Conservation (phyloP, 2,797 vertebrate genomes). For the Takifugu rubripes region DNA sequence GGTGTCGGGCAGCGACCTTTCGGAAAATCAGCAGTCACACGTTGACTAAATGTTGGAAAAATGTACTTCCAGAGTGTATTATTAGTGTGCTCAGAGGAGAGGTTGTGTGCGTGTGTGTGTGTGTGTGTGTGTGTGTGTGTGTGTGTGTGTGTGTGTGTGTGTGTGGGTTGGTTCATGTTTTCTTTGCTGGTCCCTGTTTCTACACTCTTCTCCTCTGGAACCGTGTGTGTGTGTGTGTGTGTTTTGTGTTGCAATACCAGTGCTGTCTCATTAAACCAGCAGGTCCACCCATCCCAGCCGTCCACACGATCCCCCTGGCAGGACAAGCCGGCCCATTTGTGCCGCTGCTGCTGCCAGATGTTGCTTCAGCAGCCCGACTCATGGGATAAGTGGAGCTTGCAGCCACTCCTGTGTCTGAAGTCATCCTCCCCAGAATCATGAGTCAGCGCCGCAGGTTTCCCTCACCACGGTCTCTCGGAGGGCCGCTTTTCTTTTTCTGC, state of each 20-base stretch:
- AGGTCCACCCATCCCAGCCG: slow-evolving; percentile 37
- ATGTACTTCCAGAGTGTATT: no score
- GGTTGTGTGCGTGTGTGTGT: no score
- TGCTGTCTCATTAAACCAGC: slow-evolving; percentile 41
- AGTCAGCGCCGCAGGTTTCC: no score
- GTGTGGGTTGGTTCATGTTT: neutral
- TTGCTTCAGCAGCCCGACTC: slow-evolving; percentile 29
- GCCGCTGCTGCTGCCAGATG: slow-evolving; percentile 41
- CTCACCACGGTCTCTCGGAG: no score
- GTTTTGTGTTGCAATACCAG: slow-evolving; percentile 29
- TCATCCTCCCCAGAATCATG: slow-evolving; percentile 6
- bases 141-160: neutral
- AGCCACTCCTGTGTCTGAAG: slow-evolving; percentile 12
- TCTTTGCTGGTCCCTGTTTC: no score
- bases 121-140: no score
- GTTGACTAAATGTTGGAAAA: no score
- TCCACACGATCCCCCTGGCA: slow-evolving; percentile 40
- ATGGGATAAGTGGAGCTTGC: slow-evolving; percentile 17
- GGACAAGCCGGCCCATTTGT: slow-evolving; percentile 35
- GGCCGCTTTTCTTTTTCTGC: no score
- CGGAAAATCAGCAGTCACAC: no score
- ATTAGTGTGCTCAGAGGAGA: no score
- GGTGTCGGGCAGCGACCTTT: no score
- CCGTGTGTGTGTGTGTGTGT: neutral
- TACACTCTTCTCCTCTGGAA: no score